A percentile compares a stretch with the other conserved stretches of the same genome.
Conservation (phyloP, 2,113 vertebrate genomes). For the Psilopsiagon aymara region DNA sequence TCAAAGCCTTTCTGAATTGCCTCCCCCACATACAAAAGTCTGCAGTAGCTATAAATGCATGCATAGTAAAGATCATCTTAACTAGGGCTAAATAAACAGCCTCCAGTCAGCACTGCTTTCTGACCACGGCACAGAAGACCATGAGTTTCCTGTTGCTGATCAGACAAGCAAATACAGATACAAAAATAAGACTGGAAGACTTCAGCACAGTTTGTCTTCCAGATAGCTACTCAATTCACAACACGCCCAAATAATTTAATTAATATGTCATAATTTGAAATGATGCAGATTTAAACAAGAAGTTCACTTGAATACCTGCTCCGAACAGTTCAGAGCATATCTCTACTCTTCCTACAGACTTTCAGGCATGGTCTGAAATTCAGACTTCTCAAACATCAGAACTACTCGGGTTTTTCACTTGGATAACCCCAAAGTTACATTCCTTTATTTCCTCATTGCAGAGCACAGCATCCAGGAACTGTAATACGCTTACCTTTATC, state of each 20-base stretch:
- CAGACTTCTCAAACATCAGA: rapidly evolving
- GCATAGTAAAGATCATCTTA: not conserved
- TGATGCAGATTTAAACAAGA: not conserved
- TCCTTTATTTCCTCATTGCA: not conserved
- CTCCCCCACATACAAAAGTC: not conserved
- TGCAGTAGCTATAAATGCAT: not conserved
- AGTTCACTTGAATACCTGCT: not conserved
- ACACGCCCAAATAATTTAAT: not conserved
- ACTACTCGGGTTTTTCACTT: not conserved
- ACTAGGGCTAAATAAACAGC: constrained; percentile 34
- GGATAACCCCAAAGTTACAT: not conserved
- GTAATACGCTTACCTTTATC: not conserved
- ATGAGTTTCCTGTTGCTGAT: not conserved
- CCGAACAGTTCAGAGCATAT: not conserved
- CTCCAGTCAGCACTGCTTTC: not conserved
- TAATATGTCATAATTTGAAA: not conserved
- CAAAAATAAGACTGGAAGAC: not conserved
- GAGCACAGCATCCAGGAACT: not conserved
- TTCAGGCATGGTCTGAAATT: not conserved
- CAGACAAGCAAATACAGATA: not conserved
- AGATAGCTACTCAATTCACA: not conserved
- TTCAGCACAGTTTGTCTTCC: not conserved
- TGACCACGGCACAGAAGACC: not conserved
- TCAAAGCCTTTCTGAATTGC: constrained; percentile 22
- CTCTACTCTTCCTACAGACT: not conserved